phyloP scores from a whole-genome alignment of 35 echinoderm and acorn worm species.

The Diadema setosum region DNA sequence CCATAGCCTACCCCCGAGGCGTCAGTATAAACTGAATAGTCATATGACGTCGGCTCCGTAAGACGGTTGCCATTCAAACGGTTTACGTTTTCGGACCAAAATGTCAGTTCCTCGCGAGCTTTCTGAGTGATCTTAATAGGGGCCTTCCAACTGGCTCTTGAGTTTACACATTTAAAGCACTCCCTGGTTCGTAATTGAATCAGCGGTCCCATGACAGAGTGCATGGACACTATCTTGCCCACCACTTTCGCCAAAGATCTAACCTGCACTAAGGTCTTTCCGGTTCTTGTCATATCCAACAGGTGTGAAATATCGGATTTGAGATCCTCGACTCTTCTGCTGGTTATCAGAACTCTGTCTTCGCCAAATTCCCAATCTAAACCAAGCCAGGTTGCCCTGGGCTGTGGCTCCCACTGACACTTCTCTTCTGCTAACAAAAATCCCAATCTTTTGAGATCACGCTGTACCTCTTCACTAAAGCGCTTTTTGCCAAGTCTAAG shows the following conservation, averaged over 20 bases:
- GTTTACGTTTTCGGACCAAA: background rate
- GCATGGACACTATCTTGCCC: background rate
- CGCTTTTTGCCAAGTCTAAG: background rate
- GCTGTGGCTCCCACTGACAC: slow-evolving; percentile 2
- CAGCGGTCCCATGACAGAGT: background rate
- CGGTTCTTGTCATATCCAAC: background rate
- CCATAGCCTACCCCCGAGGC: background rate
- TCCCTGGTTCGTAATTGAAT: background rate
- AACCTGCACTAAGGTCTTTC: background rate
- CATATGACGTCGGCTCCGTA: background rate
- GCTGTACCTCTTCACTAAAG: background rate
- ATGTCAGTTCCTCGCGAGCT: background rate
- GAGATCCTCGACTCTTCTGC: background rate
- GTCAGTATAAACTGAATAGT: background rate
- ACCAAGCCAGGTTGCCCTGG: background rate
- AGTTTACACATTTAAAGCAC: background rate
- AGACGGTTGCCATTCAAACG: background rate
- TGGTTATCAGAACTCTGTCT: background rate
- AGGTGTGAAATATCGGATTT: background rate
- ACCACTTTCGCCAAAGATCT: background rate
- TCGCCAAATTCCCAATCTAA: background rate
- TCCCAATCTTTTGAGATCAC: background rate
- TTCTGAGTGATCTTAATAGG: background rate
- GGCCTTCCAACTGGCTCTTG: slow-evolving; percentile 24
- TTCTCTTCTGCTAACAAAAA: slow-evolving; percentile 2